Conservation (phyloP, 2,797 vertebrate species). For the Galago senegalensis region DNA sequence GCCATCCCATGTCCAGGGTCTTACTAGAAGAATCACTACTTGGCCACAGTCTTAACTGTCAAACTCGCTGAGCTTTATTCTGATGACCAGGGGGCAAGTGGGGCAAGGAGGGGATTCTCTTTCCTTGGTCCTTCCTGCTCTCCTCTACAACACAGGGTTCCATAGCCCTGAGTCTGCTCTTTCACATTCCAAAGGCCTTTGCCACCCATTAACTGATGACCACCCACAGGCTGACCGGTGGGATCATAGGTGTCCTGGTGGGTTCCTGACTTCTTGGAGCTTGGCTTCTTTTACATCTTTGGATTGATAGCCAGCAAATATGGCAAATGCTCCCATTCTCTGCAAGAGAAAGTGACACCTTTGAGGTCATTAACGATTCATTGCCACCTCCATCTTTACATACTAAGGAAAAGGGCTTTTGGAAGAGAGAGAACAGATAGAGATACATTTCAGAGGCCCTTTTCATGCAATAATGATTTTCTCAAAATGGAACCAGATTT, state of each 20-base stretch:
- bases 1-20: not conserved
- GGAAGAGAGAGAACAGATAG: not conserved
- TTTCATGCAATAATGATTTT: conserved; percentile 20
- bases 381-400: not conserved
- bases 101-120: not conserved
- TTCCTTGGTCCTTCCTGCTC: not conserved
- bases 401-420: not conserved
- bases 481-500: conserved; percentile 47
- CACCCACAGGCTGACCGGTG: not conserved
- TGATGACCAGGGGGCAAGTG: rapidly evolving
- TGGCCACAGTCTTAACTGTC: not conserved
- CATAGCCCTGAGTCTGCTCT: not conserved
- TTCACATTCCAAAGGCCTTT: not conserved
- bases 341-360: not conserved
- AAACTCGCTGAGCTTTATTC: not conserved
- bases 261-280: not conserved
- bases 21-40: not conserved
- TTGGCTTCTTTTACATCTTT: not conserved
- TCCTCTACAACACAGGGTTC: not conserved
- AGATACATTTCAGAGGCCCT: not conserved
- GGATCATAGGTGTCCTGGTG: not conserved
- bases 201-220: not conserved
- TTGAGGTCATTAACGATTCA: not conserved
- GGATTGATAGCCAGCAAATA: not conserved
- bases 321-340: not conserved